Base-by-base conservation (phyloP, 2,113 vertebrate genomes). In the Jaculus jaculus region DNA sequence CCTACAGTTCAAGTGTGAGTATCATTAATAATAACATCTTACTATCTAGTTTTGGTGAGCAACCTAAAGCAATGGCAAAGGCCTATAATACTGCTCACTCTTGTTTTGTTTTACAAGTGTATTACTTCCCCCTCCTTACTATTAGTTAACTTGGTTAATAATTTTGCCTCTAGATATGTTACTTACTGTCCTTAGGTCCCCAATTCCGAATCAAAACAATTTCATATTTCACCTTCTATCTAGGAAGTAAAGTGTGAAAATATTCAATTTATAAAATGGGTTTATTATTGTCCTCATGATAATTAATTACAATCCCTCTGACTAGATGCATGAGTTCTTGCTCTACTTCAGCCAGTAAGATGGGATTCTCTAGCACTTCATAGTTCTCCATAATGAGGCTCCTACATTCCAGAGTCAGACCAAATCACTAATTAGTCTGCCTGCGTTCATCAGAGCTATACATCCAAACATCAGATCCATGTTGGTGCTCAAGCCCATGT, bases 181-280 rank as follows among this genome's bases (percentile, higher is more conserved):
- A 80, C n/a, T 81, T 58, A 58, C 4, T 16, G 2, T 71, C 18
- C 8, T 15, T 34, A 60, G 32, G 24, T 66, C 9, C 39, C 47
- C 87, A 66, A 42, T 81, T 91, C 92, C 89, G 37, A 92, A 16
- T n/a, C 42, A 71, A 47, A 7, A 83, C 23, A 77, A 24, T 23
- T 89, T 95, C 3, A 61, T 72, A 90, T 83, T 89, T 95, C 82
- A 88, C 28, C 5, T 78, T 69, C 18, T 71, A 21, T 34, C 15
- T 82, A 34, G 28, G 54, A 90, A 78, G 86, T 5, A 23, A 74
- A 68, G 21, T n/a, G 17, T 21, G 6, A 26, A 91, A 77, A 61
- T 39, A 54, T 10, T 84, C 15, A 82, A 0, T 15, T 1, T 15
- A 42, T 37, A 51, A 83, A 74, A 3, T 89, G 42, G 51, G 16